A percentile compares a stretch with the other conserved stretches of the same genome.
These are phyloP conservation scores for Acomys russatus DNA, from an alignment of 2,797 vertebrate genomes.

Conservation along the genomic window DNA sequence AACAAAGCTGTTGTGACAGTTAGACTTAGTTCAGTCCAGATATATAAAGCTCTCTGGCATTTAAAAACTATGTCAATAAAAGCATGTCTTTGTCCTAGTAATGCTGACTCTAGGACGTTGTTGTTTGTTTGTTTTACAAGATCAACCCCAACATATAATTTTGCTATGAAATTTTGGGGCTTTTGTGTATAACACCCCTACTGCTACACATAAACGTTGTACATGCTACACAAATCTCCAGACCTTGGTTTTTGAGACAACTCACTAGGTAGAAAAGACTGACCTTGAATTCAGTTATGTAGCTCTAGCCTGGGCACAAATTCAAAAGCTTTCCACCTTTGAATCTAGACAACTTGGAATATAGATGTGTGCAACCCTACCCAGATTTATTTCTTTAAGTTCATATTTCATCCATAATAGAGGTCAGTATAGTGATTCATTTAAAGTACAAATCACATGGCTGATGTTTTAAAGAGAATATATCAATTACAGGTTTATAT, in stretches of 20 bases:
- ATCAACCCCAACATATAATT: not conserved
- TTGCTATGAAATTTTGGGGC: not conserved
- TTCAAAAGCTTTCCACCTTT: too few relatives aligned
- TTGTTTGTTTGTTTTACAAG: not conserved
- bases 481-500: not conserved
- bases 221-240: not conserved
- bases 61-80: not conserved
- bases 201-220: not conserved
- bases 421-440: not conserved
- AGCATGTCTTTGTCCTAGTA: not conserved
- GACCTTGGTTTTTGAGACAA: not conserved
- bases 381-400: not conserved
- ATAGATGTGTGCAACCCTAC: too few relatives aligned
- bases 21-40: not conserved
- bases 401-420: not conserved
- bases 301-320: not conserved
- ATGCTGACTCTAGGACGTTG: not conserved
- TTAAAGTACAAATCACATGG: not conserved
- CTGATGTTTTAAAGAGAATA: not conserved
- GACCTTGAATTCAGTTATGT: not conserved
- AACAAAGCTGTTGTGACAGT: not conserved
- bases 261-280: not conserved
- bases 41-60: not conserved
- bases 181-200: not conserved
- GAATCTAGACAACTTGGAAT: not conserved